These are phyloP conservation scores for Ellobius talpinus DNA, from an alignment of 2,113 vertebrate species.

Conservation along the genomic window DNA sequence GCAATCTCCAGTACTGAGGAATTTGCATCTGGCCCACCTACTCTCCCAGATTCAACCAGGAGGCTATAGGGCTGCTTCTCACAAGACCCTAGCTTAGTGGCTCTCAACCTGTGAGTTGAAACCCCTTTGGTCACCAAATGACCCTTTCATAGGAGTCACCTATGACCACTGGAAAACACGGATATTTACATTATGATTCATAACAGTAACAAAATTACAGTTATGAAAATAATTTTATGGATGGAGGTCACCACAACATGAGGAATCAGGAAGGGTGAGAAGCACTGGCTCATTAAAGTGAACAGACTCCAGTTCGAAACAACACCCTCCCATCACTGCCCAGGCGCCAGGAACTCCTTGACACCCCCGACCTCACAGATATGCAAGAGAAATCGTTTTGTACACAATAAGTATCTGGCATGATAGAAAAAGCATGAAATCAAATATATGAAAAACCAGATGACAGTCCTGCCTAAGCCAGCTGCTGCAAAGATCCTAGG, in stretches of 20 bases:
- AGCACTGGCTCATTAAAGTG: not conserved
- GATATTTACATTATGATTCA: not conserved
- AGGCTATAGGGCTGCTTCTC: not conserved
- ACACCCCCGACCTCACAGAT: not conserved
- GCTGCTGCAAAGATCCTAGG: not conserved
- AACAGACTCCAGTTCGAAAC: slow-evolving; percentile 10
- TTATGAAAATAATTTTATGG: not conserved
- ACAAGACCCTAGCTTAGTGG: not conserved
- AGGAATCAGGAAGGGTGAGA: not conserved
- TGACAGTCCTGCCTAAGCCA: not conserved
- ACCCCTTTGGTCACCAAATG: not conserved
- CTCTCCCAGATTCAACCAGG: not conserved
- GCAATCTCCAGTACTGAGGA: not conserved
- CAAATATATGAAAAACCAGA: not conserved
- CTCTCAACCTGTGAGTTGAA: not conserved
- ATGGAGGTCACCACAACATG: not conserved
- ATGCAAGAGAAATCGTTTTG: not conserved
- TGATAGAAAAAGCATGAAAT: not conserved
- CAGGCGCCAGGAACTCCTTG: not conserved
- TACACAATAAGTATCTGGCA: not conserved
- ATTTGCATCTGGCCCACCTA: not conserved
- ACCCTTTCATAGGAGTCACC: not conserved
- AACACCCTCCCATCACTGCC: not conserved
- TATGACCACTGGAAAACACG: not conserved
- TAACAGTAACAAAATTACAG: not conserved